Evolutionary conservation across 2,797 vertebrate species (phyloP), one percentile per base, ranked within the genome.

Genomic region (Tolypeutes matacus): DNA sequence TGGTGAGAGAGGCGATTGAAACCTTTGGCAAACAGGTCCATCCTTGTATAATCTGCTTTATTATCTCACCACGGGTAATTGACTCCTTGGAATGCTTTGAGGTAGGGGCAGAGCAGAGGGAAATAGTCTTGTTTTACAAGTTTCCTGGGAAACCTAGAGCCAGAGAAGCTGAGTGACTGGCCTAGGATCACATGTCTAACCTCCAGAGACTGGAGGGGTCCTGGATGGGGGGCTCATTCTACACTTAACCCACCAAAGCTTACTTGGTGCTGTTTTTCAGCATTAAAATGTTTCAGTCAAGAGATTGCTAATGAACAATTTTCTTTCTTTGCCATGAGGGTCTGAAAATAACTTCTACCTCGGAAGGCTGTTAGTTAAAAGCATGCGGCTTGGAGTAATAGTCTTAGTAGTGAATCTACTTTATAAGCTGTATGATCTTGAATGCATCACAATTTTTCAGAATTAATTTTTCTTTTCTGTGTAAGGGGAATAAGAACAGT

Each of bases 201-300:
- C 92, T 90, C 42, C 14, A 58, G 90, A 65, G 92, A 89, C 82
- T 88, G 51, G 91, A 90, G 82, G 82, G 29, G 80, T 91, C 95
- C 94, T 92, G 86, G 75, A 72, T 95, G 56, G 95, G 53, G 12
- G 77, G 72, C 77, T 87, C 90, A 56, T 82, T 95, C 92, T 49
- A 60, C 58, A 89, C 69, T 95, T 93, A 96, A 92, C 92, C n/a
- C 46, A 29, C 75, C 65, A 10, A 91, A 76, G 72, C 60, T 95
- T 95, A 92, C 95, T 83, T 78, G 73, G 88, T 82, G 72, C 90
- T 97, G 86, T 92, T 97, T 96, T 96, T 95, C 97, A 95, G 81
- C 94, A 95, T 95, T 88, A 95, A 86, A 69, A 49, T 51, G 84
- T 85, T 96, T 96, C 25, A 95, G 42, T 75, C 70, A 84, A 91